Evolutionary conservation across 2,888 invertebrate genomes (phyloP).

Genomic region (Linnaemya vulpina): DNA sequence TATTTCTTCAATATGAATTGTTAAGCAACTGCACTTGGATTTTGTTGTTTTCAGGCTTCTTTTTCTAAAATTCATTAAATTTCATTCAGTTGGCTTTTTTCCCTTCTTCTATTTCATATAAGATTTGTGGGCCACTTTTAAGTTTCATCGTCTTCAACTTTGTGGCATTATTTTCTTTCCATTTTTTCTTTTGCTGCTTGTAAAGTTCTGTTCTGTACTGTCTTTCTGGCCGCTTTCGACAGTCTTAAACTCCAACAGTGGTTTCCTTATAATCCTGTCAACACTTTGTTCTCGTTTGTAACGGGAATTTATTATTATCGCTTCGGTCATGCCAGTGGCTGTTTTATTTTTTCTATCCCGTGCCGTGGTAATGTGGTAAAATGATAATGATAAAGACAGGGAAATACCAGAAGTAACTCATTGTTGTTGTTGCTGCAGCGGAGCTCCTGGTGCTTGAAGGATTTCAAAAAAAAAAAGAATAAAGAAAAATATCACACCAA

Average conservation of each 20-base stretch:
- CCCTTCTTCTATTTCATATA: conserved; percentile 18
- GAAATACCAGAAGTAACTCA: conserved; percentile 19
- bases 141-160: neutral
- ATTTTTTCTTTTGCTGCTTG: neutral
- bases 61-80: conserved; percentile 36
- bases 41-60: conserved; percentile 44
- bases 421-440: conserved; percentile 28
- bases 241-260: conserved; percentile 55
- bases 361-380: conserved; percentile 34
- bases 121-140: conserved; percentile 33
- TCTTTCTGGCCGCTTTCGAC: conserved; percentile 47
- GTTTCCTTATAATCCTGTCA: conserved; percentile 72
- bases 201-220: conserved; percentile 7
- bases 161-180: conserved; percentile 9
- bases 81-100: neutral
- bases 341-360: conserved; percentile 17
- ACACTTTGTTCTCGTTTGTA: conserved; percentile 70
- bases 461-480: conserved; percentile 28
- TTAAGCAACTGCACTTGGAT: conserved; percentile 28
- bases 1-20: conserved; percentile 36
- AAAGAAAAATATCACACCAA: conserved; percentile 20
- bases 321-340: conserved; percentile 67
- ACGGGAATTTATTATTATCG: conserved; percentile 72
- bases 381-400: conserved; percentile 49
- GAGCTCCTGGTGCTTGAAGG: conserved; percentile 39